phyloP scores from a whole-genome alignment of 2,888 invertebrate genomes.

The Bhutanitis thaidina region DNA sequence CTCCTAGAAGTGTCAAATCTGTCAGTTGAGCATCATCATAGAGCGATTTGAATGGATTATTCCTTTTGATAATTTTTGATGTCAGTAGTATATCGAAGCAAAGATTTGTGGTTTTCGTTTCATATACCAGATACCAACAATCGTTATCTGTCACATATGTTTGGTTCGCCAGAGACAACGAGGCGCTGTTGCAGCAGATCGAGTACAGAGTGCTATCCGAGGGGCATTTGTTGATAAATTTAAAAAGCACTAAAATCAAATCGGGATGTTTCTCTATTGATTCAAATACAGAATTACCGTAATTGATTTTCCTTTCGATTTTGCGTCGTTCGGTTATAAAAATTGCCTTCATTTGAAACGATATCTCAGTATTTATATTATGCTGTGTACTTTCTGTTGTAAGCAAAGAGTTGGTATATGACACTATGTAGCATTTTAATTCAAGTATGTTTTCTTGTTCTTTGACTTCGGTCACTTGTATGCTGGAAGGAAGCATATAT shows the following conservation, averaged over 20 bases:
- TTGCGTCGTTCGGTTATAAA: too few species aligned
- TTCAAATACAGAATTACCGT: too few species aligned
- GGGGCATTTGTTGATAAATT: background rate
- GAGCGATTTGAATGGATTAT: conserved; percentile 4
- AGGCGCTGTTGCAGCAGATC: background rate
- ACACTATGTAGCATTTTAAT: background rate
- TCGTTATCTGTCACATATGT: conserved; percentile 9
- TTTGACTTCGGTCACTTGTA: conserved; percentile 2
- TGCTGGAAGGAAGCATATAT: background rate
- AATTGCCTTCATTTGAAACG: too few species aligned
- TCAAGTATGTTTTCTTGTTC: conserved; percentile 4
- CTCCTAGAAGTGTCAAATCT: conserved; percentile 3
- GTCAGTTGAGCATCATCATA: conserved; percentile 7
- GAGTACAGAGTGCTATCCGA: background rate
- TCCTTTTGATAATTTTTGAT: background rate
- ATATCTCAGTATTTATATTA: too few species aligned
- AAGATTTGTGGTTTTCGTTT: background rate
- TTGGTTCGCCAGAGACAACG: background rate
- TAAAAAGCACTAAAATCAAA: conserved; percentile 1
- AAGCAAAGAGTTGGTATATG: background rate
- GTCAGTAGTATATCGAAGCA: background rate
- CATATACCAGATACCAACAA: conserved; percentile 3
- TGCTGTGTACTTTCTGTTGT: too few species aligned
- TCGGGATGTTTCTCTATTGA: too few species aligned
- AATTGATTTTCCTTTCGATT: too few species aligned